Base-by-base conservation (phyloP, 2,113 vertebrate genomes). In the Corydoras sp. region DNA sequence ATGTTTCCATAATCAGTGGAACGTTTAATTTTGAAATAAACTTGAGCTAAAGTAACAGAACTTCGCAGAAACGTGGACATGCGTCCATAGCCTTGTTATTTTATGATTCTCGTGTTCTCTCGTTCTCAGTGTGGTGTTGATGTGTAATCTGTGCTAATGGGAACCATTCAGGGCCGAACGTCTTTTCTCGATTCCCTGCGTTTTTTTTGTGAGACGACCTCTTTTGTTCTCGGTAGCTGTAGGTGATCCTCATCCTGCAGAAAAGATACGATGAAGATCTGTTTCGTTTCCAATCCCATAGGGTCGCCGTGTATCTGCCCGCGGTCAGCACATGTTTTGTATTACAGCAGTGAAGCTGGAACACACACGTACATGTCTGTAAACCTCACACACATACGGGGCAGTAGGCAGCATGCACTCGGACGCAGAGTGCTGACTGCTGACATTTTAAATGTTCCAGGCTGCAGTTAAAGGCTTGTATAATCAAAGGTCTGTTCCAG, bases 391-490 rank as follows among this genome's bases (percentile, higher is more conserved):
- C 29, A 62, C 59, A 56, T 35, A 2, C 54, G 31, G 31, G 67
- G 61, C 80, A 72, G 68, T 43, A 43, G 35, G 18, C 67, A 71
- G 73, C 72, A 60, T 49, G 30, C 62, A 58, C 49, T 69, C 43
- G 54, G 67, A 66, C 63, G 56, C 68, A 67, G 68, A 71, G 30
- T 67, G 68, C 69, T 64, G 64, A 53, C 58, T 60, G 30, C 54
- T 70, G 72, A 74, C 75, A 71, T 80, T 58, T 64, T 63, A 75
- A 72, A 72, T 69, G 76, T 62, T 76, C 76, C 63, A 71, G 63
- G 54, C 62, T 63, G 59, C 69, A 76, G 74, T 54, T 64, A 69
- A 60, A 62, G 66, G 56, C 53, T 35, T 30, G 32, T 56, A 71
- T 74, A 76, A 76, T 62, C 71, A 66, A 32, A 69, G 72, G 54